These are phyloP conservation scores for Brachyhypopomus occidentalis DNA, from an alignment of 2,113 vertebrate species.

Conservation along the genomic window DNA sequence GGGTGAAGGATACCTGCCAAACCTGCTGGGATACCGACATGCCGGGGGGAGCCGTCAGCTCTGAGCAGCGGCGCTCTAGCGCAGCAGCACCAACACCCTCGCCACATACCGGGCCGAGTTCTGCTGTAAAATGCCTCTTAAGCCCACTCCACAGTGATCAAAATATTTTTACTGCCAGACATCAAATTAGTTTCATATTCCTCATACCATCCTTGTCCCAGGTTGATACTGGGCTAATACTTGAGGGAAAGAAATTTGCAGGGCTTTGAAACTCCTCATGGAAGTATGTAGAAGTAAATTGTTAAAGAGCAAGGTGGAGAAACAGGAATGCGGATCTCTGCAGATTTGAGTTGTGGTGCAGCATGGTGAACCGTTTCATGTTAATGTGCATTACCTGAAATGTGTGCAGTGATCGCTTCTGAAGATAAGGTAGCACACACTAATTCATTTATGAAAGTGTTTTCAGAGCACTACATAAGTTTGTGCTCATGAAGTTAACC, in stretches of 20 bases:
- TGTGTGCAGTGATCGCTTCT: not conserved
- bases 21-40: constrained; percentile 58
- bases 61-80: constrained; percentile 52
- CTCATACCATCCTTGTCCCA: not conserved
- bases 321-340: too few relatives aligned
- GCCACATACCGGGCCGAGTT: constrained; percentile 48
- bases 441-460: not conserved
- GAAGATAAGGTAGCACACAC: not conserved
- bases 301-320: not conserved
- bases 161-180: constrained; percentile 63
- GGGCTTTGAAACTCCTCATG: constrained; percentile 52
- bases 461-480: not conserved
- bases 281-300: constrained; percentile 42
- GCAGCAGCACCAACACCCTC: constrained; percentile 4
- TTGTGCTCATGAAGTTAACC: not conserved
- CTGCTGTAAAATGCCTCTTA: constrained; percentile 38
- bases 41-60: constrained; percentile 47
- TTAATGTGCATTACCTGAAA: not conserved
- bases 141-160: constrained; percentile 45
- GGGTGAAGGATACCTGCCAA: constrained; percentile 46
- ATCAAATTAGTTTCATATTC: constrained; percentile 57
- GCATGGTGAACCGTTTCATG: not conserved
- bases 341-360: too few relatives aligned
- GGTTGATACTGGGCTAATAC: too few relatives aligned
- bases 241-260: not conserved